These are phyloP conservation scores for Athene noctua DNA, from an alignment of 2,113 vertebrate genomes.

Conservation along the genomic window DNA sequence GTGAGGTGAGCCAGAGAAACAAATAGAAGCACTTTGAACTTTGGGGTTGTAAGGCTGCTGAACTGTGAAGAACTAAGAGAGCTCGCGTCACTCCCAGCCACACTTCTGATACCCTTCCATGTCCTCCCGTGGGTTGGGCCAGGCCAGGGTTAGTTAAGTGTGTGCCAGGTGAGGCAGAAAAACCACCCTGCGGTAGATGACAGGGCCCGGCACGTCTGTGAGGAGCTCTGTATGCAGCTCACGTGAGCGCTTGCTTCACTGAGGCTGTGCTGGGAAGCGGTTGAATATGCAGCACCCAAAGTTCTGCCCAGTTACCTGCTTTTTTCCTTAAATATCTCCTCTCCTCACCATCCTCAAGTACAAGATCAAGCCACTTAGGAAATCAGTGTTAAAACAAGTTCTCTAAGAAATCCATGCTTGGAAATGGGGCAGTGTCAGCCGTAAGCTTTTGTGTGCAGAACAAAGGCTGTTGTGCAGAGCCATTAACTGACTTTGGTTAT, in stretches of 20 bases:
- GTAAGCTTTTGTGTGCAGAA: constrained; percentile 39
- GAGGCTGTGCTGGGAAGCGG: background rate
- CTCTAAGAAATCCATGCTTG: background rate
- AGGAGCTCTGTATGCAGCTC: background rate
- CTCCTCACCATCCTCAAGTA: background rate
- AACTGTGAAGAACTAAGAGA: background rate
- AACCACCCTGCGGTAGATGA: background rate
- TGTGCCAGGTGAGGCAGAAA: background rate
- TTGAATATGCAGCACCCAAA: background rate
- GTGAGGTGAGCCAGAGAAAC: background rate
- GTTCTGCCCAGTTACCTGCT: constrained; percentile 14
- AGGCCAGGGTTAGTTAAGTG: background rate
- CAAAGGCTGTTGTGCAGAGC: background rate
- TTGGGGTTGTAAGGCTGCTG: background rate
- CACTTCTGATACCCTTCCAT: background rate
- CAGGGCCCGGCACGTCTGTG: accelerated
- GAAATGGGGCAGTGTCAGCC: background rate
- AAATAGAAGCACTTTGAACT: background rate
- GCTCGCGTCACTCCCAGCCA: background rate
- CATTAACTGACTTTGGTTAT: background rate
- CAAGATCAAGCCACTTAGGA: background rate
- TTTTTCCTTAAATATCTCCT: background rate
- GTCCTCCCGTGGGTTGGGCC: background rate
- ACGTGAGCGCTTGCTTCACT: background rate
- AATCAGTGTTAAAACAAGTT: background rate